These are phyloP conservation scores for Laterallus jamaicensis DNA, from an alignment of 2,113 vertebrate genomes.

Conservation along the genomic window DNA sequence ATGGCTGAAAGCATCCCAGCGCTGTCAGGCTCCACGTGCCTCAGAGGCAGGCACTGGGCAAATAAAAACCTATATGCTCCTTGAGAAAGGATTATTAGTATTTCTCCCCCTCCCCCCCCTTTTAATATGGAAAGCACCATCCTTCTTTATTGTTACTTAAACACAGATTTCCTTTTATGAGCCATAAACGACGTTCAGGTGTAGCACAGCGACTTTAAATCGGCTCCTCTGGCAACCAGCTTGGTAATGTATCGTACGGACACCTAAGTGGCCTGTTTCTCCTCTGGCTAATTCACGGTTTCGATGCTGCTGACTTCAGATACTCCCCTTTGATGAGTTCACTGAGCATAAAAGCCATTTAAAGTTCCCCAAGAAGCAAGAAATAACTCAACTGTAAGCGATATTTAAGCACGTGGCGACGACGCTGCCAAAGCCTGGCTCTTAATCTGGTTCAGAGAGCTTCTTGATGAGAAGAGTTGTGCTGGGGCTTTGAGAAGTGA, in stretches of 20 bases:
- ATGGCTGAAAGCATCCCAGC: background rate
- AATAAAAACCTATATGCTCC: conserved; percentile 10
- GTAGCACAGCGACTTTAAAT: conserved; percentile 34
- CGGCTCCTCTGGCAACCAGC: conserved; percentile 27
- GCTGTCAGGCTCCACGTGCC: background rate
- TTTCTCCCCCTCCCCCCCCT: background rate
- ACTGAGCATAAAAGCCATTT: conserved; percentile 47
- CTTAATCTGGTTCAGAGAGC: background rate
- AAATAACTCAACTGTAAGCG: conserved; percentile 64
- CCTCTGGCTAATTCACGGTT: conserved; percentile 25
- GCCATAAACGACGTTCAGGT: background rate
- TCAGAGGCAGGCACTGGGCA: background rate
- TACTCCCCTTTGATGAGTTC: conserved; percentile 31
- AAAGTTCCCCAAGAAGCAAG: conserved; percentile 44
- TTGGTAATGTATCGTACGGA: background rate
- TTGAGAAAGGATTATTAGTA: background rate
- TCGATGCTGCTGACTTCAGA: conserved; percentile 37
- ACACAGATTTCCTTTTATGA: conserved; percentile 38
- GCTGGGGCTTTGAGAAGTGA: background rate
- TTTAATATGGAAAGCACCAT: background rate
- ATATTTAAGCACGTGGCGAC: background rate
- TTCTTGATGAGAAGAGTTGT: background rate
- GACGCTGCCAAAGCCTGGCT: background rate
- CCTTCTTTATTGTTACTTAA: conserved; percentile 48
- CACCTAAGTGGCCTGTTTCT: background rate